A percentile compares a stretch with the other conserved stretches of the same genome.
Conservation (phyloP, 1,140 invertebrate genomes). For the Drosophila guanche region DNA sequence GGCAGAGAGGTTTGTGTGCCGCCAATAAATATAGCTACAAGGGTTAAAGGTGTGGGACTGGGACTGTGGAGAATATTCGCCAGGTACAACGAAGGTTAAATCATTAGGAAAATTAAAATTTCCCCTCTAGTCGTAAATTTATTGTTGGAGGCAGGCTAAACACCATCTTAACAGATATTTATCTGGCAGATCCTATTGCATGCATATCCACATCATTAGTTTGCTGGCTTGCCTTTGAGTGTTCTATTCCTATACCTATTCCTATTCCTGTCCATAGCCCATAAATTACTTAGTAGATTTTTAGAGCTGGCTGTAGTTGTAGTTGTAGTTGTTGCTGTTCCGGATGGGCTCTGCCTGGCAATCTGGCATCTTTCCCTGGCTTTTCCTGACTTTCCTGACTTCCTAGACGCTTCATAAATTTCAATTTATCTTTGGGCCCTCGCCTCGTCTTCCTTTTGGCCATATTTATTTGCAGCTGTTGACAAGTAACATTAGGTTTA, state of each 20-base stretch:
- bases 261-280: conserved; percentile 34
- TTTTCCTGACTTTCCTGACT: conserved; percentile 44
- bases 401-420: conserved; percentile 74
- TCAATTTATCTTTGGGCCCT: conserved; percentile 69
- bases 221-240: conserved; percentile 4
- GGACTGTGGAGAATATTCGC: too few species aligned
- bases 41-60: conserved; percentile 13
- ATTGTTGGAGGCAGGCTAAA: neutral
- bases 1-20: conserved; percentile 8
- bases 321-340: conserved; percentile 48
- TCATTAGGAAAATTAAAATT: conserved; percentile 2
- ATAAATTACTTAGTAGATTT: conserved; percentile 75
- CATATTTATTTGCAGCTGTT: conserved; percentile 75
- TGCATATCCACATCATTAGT: conserved; percentile 48
- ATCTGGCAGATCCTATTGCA: conserved; percentile 28
- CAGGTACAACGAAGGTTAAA: neutral
- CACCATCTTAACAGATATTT: conserved; percentile 13
- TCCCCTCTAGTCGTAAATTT: neutral
- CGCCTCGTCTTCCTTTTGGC: conserved; percentile 14
- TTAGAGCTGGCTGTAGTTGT: conserved; percentile 31
- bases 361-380: conserved; percentile 35
- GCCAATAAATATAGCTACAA: neutral
- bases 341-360: conserved; percentile 30
- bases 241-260: conserved; percentile 5
- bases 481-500: conserved; percentile 65